Conservation (phyloP, 2,888 invertebrate species). For the Sminthurinus aureus region DNA sequence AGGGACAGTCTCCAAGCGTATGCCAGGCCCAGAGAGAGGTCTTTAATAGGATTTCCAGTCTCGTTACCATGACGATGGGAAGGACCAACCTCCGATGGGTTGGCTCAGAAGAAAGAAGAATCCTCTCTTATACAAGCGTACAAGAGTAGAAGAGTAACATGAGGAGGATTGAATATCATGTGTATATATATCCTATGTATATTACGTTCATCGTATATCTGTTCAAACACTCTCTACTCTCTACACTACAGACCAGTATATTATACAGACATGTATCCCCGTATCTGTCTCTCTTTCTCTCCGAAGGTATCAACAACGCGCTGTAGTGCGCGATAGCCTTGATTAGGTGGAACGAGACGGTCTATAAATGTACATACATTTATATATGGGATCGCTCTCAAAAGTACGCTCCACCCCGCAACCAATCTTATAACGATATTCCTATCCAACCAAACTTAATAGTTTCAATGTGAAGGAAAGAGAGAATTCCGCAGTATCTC, state of each 20-base stretch:
- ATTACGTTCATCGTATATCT: too few relatives aligned
- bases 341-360: slow-evolving; percentile 51
- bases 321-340: slow-evolving; percentile 49
- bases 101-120: background rate
- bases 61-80: slow-evolving; percentile 27
- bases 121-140: too few relatives aligned
- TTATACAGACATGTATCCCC: background rate
- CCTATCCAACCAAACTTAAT: slow-evolving; percentile 36
- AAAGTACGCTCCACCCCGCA: slow-evolving; percentile 49
- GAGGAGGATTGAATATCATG: background rate
- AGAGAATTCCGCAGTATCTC: background rate
- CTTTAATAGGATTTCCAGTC: slow-evolving; percentile 15
- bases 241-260: background rate
- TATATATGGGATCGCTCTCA: slow-evolving; percentile 24
- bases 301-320: slow-evolving; percentile 28
- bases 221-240: too few relatives aligned
- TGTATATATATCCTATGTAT: background rate
- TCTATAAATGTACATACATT: slow-evolving; percentile 10
- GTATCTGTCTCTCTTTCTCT: slow-evolving; percentile 20
- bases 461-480: slow-evolving; percentile 10
- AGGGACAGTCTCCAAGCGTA: slow-evolving; percentile 20
- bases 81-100: background rate
- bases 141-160: too few relatives aligned
- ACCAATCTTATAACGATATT: slow-evolving; percentile 49
- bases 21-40: slow-evolving; percentile 8